Percentiles rank a stretch among this genome's conserved stretches.
These are phyloP conservation scores for Chironomus riparius DNA, from an alignment of 2,888 invertebrate species.

Conservation along the genomic window DNA sequence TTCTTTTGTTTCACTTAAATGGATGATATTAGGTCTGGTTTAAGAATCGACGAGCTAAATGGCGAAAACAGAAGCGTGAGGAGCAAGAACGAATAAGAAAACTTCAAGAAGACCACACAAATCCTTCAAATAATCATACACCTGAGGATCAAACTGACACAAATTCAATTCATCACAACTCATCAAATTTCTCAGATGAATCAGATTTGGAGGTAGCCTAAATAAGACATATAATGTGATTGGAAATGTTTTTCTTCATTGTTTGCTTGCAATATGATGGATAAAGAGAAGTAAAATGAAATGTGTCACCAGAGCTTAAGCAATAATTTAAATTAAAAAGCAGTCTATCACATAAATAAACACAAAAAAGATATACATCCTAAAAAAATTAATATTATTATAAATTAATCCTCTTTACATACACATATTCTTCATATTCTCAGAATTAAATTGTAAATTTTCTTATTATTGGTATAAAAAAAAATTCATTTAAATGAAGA, in stretches of 20 bases:
- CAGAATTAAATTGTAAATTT: too few relatives aligned
- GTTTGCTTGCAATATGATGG: too few relatives aligned
- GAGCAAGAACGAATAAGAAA: constrained; percentile 74
- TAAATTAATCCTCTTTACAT: too few relatives aligned
- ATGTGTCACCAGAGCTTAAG: neutral
- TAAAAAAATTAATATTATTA: too few relatives aligned
- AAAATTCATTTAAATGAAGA: too few relatives aligned
- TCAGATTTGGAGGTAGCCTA: constrained; percentile 77
- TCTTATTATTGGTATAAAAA: too few relatives aligned
- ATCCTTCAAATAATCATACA: constrained; percentile 35
- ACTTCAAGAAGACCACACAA: constrained; percentile 65
- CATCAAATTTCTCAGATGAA: constrained; percentile 34
- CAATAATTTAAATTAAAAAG: neutral
- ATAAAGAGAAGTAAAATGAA: neutral
- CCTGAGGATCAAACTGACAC: constrained; percentile 37
- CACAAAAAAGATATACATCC: too few relatives aligned
- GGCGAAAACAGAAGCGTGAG: constrained; percentile 90
- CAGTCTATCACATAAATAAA: too few relatives aligned
- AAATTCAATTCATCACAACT: constrained; percentile 31
- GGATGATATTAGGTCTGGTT: constrained; percentile 73
- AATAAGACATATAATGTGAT: constrained; percentile 29
- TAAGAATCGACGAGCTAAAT: constrained; percentile 90
- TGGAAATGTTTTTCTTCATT: too few relatives aligned
- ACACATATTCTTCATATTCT: too few relatives aligned
- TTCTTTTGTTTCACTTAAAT: constrained; percentile 34